Evolutionary conservation across 2,797 vertebrate genomes (phyloP), one percentile per base, ranked within the genome.

Genomic region (Hypotaenidia okinawae): DNA sequence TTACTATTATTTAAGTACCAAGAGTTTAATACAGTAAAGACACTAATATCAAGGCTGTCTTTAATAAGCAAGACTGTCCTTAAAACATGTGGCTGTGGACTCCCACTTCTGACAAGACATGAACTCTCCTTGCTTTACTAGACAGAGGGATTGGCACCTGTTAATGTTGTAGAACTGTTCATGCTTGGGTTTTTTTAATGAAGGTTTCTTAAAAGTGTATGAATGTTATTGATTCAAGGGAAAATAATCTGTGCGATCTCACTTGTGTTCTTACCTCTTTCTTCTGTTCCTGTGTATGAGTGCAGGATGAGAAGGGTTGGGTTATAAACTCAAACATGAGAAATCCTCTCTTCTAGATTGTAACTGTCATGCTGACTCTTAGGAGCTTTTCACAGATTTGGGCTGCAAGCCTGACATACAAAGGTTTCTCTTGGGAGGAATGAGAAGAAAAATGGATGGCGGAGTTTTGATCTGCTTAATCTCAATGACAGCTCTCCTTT

Each of bases 391-490:
- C 62, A 68, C 57, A 69, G 41, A 33, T 33, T 62, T 1, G 2
- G 59, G 28, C 76, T 70, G n/a, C 0, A 0, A 61, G 57, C 49
- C 61, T 76, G 68, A n/a, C 9, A 9, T 15, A 7, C 0, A 6
- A 57, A 57, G 66, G 27, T 68, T 87, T 89, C 54, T 62, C 2
- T 1, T 68, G 27, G 41, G 18, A 62, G 49, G 28, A 75, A 84
- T 75, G 39, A 66, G 52, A 67, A 37, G 98, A 99, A 89, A 98
- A 98, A 84, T 99, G 99, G 99, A 99, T 99, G 99, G 96, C 98
- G 1, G 99, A 99, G 97, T 99, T 99, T 91, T 99, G 99, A 62
- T 99, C 99, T 66, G 99, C 99, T 77, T 99, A 98, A 97, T 92
- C 79, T 93, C 86, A 86, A n/a, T 84, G 84, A 85, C 86, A 72